phyloP scores from a whole-genome alignment of 2,888 invertebrate genomes.

The Cybosia mesomella region DNA sequence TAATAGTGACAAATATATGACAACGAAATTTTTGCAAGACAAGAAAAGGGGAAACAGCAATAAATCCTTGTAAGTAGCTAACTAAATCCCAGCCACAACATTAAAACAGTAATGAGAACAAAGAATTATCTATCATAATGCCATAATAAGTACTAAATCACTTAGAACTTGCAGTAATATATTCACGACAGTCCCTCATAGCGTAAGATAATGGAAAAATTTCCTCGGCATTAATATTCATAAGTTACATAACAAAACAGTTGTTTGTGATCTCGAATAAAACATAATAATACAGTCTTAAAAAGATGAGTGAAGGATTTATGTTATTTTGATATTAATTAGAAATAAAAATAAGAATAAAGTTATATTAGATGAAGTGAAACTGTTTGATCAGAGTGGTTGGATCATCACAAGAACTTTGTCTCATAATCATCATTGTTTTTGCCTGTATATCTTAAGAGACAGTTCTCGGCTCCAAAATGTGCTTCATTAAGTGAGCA shows the following conservation, averaged over 20 bases:
- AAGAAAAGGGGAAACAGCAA: conserved; percentile 17
- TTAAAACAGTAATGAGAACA: conserved; percentile 18
- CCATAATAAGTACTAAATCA: conserved; percentile 43
- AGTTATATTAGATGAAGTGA: no score
- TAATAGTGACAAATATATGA: background rate
- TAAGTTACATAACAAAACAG: conserved; percentile 43
- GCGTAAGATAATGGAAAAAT: conserved; percentile 52
- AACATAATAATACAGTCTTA: conserved; percentile 32
- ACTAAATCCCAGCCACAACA: conserved; percentile 16
- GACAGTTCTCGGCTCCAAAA: no score
- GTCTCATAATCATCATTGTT: no score
- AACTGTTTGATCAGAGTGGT: no score
- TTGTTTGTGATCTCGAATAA: conserved; percentile 45
- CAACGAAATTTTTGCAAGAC: background rate
- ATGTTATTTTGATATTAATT: conserved; percentile 15
- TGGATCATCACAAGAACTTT: no score
- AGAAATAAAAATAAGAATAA: no score
- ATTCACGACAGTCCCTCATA: conserved; percentile 46
- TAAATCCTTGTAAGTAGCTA: conserved; percentile 15
- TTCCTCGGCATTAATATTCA: conserved; percentile 50
- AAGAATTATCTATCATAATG: conserved; percentile 29
- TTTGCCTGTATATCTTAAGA: no score
- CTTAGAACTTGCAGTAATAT: conserved; percentile 45
- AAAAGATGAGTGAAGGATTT: conserved; percentile 29
- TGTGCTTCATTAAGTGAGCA: no score